Conservation (phyloP, 2,888 invertebrate genomes). For the Alcis repandata region DNA sequence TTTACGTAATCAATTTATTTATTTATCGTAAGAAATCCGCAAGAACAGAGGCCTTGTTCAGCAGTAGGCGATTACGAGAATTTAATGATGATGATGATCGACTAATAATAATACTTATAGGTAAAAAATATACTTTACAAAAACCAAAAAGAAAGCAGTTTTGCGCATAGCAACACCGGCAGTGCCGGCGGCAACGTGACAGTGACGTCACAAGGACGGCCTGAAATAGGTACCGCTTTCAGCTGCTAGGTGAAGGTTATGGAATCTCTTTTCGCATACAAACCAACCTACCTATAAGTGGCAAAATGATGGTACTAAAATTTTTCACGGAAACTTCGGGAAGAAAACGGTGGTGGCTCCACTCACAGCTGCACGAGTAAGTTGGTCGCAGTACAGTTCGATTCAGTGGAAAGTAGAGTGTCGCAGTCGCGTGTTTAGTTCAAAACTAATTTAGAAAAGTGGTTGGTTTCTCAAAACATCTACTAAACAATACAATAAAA, state of each 20-base stretch:
- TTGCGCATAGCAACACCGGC: slow-evolving; percentile 63
- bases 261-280: slow-evolving; percentile 36
- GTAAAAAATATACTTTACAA: slow-evolving; percentile 3
- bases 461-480: no score
- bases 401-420: no score
- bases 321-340: not conserved
- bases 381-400: not conserved
- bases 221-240: slow-evolving; percentile 77
- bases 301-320: not conserved
- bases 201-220: slow-evolving; percentile 81
- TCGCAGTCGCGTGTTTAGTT: no score
- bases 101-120: not conserved
- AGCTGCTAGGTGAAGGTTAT: slow-evolving; percentile 83
- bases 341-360: not conserved
- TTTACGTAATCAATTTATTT: no score
- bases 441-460: no score
- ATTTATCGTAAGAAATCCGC: no score
- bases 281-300: not conserved
- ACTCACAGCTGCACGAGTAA: not conserved
- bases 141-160: slow-evolving; percentile 22
- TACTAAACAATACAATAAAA: no score
- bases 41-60: no score
- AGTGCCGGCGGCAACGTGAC: slow-evolving; percentile 68
- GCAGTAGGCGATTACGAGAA: no score
- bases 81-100: no score